Conservation (phyloP, 2,797 vertebrate genomes). For the Gymnothorax javanicus region DNA sequence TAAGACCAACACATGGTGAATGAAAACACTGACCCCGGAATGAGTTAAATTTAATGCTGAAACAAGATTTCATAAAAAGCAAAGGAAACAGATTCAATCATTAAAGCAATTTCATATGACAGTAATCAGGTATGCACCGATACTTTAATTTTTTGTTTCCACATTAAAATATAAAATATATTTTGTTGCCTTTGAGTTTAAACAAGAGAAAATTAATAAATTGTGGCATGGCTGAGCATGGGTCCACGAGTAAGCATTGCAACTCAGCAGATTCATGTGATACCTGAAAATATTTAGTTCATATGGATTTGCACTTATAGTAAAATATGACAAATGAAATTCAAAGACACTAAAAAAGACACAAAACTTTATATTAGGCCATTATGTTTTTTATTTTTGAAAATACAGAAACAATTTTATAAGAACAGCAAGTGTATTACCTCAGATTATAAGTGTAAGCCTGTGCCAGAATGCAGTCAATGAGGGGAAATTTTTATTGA, state of each 20-base stretch:
- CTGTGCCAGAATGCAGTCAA: not conserved
- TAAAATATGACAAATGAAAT: not conserved
- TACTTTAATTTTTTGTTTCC: not conserved
- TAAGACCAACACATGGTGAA: not conserved
- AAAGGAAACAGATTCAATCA: not conserved
- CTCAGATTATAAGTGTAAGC: not conserved
- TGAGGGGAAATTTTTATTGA: too few relatives aligned
- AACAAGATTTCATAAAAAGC: not conserved
- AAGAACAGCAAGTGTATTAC: not conserved
- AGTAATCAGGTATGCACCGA: not conserved
- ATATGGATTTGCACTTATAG: not conserved
- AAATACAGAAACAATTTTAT: not conserved
- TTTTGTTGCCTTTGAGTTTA: not conserved
- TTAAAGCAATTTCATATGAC: not conserved
- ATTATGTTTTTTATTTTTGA: not conserved
- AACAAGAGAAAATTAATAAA: not conserved
- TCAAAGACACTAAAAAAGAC: not conserved
- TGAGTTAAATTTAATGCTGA: not conserved
- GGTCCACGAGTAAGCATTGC: not conserved
- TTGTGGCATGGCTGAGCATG: not conserved
- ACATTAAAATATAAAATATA: not conserved
- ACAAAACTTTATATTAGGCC: not conserved
- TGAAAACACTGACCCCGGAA: not conserved
- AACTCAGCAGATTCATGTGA: not conserved
- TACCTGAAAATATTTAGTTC: not conserved